Evolutionary conservation across 2,113 vertebrate genomes (phyloP), one percentile per base, ranked within the genome.

Genomic region (Rhinoptilus africanus): DNA sequence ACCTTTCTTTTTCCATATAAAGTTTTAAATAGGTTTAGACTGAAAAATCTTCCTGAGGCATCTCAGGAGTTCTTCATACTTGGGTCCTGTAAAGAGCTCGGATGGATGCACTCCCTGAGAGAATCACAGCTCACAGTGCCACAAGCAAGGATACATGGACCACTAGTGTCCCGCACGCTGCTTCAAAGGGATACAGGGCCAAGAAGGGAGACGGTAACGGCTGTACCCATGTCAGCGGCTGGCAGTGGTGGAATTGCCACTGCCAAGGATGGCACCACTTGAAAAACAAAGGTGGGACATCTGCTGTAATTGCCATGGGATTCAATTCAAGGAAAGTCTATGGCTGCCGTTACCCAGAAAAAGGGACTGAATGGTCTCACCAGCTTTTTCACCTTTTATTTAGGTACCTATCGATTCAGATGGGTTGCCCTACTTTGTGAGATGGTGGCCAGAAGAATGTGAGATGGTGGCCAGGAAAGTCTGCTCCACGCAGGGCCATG

Each of bases 11-110:
- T 92, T 89, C 77, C 71, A 47, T 24, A 51, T 32, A 23, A 84
- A 91, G 53, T 56, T 95, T 87, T 89, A 88, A 87, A 68, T 45
- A 62, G 17, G 34, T 82, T 94, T 64, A 81, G 73, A 74, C 23
- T 91, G 60, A 78, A 93, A 77, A 79, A 76, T 17, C 35, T 41
- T 83, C 37, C 62, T 48, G 57, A 88, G 69, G 69, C 48, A 56
- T 66, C 48, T 81, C 39, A 50, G 0, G 0, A 34, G 39, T 41
- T 89, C 57, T 68, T 47, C 43, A 10, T 4, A 30, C 14, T 17
- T 0, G 0, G 27, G 20, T 59, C 37, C 56, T 84, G 35, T 34
- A 85, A 82, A 53, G 48, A 85, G n/a, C n/a, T n/a, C n/a, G 71
- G 51, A 15, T 63, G 76, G 56, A 87, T 77, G 37, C 34, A 41